phyloP scores from a whole-genome alignment of 2,113 vertebrate genomes.

The Ptychochromis oligacanthus region DNA sequence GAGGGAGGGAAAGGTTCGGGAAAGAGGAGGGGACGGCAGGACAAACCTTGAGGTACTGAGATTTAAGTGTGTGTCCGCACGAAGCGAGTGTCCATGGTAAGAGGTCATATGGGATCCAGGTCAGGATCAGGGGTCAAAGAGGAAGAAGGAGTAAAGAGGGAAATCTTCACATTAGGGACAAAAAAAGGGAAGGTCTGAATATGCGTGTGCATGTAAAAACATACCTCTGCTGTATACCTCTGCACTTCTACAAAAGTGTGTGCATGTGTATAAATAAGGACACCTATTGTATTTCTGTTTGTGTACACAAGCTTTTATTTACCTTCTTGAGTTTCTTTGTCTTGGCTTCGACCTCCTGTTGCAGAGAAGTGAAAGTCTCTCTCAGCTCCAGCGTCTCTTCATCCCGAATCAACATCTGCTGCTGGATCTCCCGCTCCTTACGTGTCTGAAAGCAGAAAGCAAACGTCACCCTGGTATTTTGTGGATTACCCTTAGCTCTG shows the following conservation, averaged over 20 bases:
- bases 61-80: slow-evolving; percentile 56
- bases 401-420: slow-evolving; percentile 90
- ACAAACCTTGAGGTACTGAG: slow-evolving; percentile 63
- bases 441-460: slow-evolving; percentile 82
- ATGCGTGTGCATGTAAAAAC: not conserved
- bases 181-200: not conserved
- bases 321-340: slow-evolving; percentile 99
- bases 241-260: not conserved
- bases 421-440: slow-evolving; percentile 92
- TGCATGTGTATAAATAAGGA: not conserved
- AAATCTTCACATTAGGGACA: slow-evolving; percentile 55
- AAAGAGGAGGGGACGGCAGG: slow-evolving; percentile 31
- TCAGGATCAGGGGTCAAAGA: slow-evolving; percentile 57
- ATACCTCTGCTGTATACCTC: not conserved
- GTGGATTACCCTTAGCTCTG: not conserved
- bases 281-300: not conserved
- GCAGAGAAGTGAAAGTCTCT: slow-evolving; percentile 93
- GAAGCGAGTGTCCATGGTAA: slow-evolving; percentile 51
- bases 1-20: not conserved
- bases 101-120: slow-evolving; percentile 55
- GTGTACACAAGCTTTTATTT: slow-evolving; percentile 18
- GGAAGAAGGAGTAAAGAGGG: slow-evolving; percentile 47
- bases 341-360: slow-evolving; percentile 97
- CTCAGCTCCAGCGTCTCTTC: slow-evolving; percentile 95
- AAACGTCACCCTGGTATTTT: slow-evolving; percentile 1